Evolutionary conservation across 1,140 invertebrate genomes (phyloP).

Genomic region (Daktulosphaira vitifoliae): DNA sequence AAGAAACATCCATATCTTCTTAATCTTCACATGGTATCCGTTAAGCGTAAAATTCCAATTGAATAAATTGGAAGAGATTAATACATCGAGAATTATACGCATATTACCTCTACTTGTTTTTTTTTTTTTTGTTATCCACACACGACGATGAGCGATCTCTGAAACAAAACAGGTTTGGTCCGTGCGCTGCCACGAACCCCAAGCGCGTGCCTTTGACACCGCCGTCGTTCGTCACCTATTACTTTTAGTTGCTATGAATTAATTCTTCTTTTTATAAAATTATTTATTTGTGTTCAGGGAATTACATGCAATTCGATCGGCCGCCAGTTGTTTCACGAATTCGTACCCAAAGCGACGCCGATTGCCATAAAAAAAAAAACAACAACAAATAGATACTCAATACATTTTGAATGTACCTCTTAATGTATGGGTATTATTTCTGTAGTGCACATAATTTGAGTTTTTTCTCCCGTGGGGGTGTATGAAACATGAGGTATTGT

Average conservation of each 20-base stretch:
- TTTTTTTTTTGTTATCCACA: not conserved
- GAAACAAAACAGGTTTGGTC: constrained; percentile 27
- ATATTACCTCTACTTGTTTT: too few species aligned
- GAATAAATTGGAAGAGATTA: constrained; percentile 25
- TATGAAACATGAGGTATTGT: too few species aligned
- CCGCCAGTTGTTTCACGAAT: too few species aligned
- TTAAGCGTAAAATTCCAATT: not conserved
- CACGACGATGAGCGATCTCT: constrained; percentile 3
- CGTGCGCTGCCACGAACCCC: not conserved
- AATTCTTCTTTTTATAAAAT: constrained; percentile 21
- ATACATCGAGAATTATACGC: constrained; percentile 18
- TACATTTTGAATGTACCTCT: too few species aligned
- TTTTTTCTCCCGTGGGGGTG: too few species aligned
- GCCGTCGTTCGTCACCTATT: not conserved
- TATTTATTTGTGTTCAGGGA: constrained; percentile 11
- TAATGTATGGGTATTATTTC: too few species aligned
- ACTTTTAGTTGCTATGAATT: constrained; percentile 16
- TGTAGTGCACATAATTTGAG: too few species aligned
- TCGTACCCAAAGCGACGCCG: too few species aligned
- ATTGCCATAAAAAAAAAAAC: too few species aligned
- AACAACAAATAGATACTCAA: too few species aligned
- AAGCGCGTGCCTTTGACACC: constrained; percentile 23
- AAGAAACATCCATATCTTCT: too few species aligned
- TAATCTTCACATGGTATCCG: constrained; percentile 7
- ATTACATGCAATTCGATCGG: too few species aligned